A percentile compares a stretch with the other conserved stretches of the same genome.
Evolutionary conservation across 1,140 invertebrate genomes (phyloP).

Genomic region (Drosophila biarmipes): DNA sequence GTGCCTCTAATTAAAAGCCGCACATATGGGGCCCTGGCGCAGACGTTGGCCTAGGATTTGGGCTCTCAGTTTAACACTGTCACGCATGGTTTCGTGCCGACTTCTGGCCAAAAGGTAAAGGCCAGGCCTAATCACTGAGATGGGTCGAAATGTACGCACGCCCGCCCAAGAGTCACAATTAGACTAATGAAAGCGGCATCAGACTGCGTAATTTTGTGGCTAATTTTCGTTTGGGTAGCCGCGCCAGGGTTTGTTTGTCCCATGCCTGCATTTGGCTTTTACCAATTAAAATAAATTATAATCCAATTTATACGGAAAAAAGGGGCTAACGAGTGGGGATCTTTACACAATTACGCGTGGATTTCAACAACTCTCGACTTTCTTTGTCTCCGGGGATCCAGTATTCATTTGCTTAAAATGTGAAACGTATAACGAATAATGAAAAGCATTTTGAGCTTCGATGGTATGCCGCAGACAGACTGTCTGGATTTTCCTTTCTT

Average conservation of each 20-base stretch:
- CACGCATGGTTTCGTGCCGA: conserved; percentile 74
- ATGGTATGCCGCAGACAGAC: conserved; percentile 44
- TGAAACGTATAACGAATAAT: conserved; percentile 45
- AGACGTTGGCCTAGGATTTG: background rate
- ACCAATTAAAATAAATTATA: conserved; percentile 82
- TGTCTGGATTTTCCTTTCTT: conserved; percentile 30
- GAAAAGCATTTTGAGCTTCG: conserved; percentile 59
- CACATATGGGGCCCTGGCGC: conserved; percentile 11
- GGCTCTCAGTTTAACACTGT: conserved; percentile 72
- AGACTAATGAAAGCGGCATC: conserved; percentile 80
- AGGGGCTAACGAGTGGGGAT: conserved; percentile 22
- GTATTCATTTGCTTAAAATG: conserved; percentile 62
- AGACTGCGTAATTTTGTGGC: conserved; percentile 74
- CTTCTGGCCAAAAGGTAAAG: conserved; percentile 54
- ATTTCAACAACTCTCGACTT: conserved; percentile 38
- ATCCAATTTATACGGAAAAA: conserved; percentile 69
- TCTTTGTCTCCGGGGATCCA: conserved; percentile 32
- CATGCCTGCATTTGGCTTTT: conserved; percentile 48
- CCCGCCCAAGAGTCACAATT: conserved; percentile 73
- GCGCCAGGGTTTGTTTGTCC: conserved; percentile 34
- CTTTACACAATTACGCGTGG: conserved; percentile 62
- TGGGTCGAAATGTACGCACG: conserved; percentile 33
- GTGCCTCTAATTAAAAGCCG: conserved; percentile 77
- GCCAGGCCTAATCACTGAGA: conserved; percentile 65
- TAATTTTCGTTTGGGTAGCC: conserved; percentile 55